Conservation (phyloP, 2,113 vertebrate genomes). For the Macaca nemestrina region DNA sequence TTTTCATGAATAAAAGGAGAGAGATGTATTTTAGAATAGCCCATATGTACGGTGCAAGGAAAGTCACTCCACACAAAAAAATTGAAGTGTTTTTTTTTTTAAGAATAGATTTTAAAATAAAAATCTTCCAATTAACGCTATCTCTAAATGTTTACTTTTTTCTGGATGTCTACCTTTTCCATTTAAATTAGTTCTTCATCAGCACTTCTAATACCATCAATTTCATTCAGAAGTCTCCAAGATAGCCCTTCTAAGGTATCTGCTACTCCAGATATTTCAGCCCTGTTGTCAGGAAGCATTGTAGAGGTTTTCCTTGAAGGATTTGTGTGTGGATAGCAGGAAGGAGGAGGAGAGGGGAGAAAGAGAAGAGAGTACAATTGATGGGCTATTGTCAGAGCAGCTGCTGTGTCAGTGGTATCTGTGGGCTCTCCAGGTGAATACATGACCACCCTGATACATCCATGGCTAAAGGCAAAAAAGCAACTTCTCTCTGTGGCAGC, state of each 20-base stretch:
- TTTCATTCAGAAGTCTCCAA: background rate
- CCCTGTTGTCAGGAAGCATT: background rate
- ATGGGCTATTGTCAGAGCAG: accelerated
- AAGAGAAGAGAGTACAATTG: accelerated
- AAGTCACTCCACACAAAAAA: background rate
- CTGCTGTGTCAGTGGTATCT: too few species aligned
- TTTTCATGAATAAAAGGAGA: background rate
- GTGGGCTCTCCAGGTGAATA: background rate
- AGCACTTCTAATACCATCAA: background rate
- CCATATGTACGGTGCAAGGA: too few species aligned
- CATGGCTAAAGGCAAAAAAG: background rate
- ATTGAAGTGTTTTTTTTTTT: background rate
- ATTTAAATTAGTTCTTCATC: constrained; percentile 39
- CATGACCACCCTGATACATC: accelerated
- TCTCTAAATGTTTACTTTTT: background rate
- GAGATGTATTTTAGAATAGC: background rate
- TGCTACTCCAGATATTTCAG: background rate
- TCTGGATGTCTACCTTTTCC: constrained; percentile 30
- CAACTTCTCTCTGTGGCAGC: background rate
- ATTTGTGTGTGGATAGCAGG: background rate
- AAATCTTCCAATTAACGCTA: background rate
- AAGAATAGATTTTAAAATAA: background rate
- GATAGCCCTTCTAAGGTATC: background rate
- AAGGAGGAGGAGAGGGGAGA: accelerated
- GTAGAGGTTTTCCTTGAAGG: background rate